Conservation (phyloP, 35 echinoderm and acorn worm genomes). For the Eucidaris tribuloides region DNA sequence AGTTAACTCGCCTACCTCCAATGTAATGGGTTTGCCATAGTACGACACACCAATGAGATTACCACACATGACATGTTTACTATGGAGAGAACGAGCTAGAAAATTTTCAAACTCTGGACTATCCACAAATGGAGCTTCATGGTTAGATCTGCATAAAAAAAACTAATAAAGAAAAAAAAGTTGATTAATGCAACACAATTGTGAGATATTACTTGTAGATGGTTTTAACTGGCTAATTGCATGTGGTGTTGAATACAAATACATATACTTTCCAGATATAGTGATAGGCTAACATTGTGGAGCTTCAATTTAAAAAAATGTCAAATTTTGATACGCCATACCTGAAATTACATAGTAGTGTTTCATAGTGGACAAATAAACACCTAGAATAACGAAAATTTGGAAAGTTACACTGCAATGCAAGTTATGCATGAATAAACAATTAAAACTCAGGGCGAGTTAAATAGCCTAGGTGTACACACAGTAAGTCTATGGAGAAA, state of each 20-base stretch:
- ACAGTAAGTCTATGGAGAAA: too few species aligned
- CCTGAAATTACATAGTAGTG: too few species aligned
- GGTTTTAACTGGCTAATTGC: neutral
- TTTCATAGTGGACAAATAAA: too few species aligned
- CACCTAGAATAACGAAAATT: too few species aligned
- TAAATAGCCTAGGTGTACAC: too few species aligned
- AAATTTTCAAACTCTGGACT: slow-evolving; percentile 20
- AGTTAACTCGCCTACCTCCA: neutral
- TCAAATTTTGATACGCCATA: too few species aligned
- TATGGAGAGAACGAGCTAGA: neutral
- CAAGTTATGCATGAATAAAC: too few species aligned
- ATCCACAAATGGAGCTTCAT: neutral
- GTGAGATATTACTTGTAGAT: neutral
- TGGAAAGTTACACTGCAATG: too few species aligned
- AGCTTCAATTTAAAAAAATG: too few species aligned
- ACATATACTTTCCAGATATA: neutral
- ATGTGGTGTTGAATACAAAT: neutral
- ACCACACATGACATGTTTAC: slow-evolving; percentile 17
- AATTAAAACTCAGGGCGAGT: too few species aligned
- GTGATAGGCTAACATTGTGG: too few species aligned
- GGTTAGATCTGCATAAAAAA: neutral
- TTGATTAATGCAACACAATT: neutral
- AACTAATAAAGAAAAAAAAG: neutral
- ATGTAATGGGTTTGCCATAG: slow-evolving; percentile 44
- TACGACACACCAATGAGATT: slow-evolving; percentile 31